These are phyloP conservation scores for Seriola dumerili DNA, from an alignment of 2,113 vertebrate species.

Conservation along the genomic window DNA sequence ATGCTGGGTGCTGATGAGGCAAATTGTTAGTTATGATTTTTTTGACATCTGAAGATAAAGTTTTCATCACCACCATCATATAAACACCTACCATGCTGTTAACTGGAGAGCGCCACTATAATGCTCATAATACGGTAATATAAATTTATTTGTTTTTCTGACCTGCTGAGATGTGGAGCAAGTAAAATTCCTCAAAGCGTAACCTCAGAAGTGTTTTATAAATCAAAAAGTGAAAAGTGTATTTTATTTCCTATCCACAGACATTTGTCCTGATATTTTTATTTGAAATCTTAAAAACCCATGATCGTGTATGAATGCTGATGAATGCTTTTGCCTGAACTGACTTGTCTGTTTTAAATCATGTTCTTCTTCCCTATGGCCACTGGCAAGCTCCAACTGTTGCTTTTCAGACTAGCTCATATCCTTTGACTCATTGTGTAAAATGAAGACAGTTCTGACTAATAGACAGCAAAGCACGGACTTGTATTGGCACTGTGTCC, in stretches of 20 bases:
- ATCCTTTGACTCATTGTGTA: conserved; percentile 60
- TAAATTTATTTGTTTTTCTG: not conserved
- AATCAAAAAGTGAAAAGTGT: conserved; percentile 22
- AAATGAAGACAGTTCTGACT: conserved; percentile 49
- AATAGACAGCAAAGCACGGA: conserved; percentile 37
- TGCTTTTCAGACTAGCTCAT: conserved; percentile 46
- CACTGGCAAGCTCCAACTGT: conserved; percentile 44
- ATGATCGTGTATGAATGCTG: not conserved
- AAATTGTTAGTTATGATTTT: not conserved
- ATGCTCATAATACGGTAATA: not conserved
- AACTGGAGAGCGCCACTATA: not conserved
- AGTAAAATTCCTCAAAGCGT: not conserved
- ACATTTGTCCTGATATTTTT: conserved; percentile 32
- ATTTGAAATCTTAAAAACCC: conserved; percentile 14
- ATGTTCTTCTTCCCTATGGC: conserved; percentile 26
- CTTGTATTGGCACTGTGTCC: conserved; percentile 33
- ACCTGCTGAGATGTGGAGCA: not conserved
- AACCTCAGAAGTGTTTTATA: conserved; percentile 5
- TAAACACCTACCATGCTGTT: not conserved
- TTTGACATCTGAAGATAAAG: not conserved
- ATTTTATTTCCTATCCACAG: conserved; percentile 1
- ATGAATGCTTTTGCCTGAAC: not conserved
- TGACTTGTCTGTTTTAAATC: conserved; percentile 56
- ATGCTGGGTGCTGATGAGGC: not conserved
- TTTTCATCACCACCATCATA: not conserved